phyloP scores from a whole-genome alignment of 2,797 vertebrate genomes.

The Acrocephalus scirpaceus region DNA sequence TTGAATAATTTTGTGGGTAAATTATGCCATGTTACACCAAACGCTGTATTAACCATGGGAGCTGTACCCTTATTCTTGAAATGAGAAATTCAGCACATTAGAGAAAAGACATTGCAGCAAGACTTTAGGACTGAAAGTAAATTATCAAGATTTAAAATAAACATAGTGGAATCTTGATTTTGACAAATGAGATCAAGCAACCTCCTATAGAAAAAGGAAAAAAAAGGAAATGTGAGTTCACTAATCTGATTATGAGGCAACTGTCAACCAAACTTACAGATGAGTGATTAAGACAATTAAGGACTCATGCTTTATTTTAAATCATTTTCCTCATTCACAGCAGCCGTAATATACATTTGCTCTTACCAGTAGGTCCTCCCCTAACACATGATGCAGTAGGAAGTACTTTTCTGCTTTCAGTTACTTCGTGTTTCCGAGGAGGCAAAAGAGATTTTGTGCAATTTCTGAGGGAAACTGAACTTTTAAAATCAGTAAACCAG shows the following conservation, averaged over 20 bases:
- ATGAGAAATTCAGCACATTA: neutral
- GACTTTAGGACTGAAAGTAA: neutral
- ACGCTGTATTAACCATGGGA: accelerated
- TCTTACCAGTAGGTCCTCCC: neutral
- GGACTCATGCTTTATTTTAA: neutral
- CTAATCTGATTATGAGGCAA: neutral
- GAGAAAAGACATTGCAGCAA: neutral
- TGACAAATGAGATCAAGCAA: neutral
- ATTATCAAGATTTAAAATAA: neutral
- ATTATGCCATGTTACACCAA: neutral
- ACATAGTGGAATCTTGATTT: neutral
- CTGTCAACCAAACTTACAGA: neutral
- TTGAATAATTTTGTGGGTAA: neutral
- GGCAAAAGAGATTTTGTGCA: neutral
- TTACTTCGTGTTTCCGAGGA: neutral
- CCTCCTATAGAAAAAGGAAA: neutral
- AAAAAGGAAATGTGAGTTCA: neutral
- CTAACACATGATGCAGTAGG: accelerated
- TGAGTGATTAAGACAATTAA: neutral
- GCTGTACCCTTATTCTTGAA: neutral
- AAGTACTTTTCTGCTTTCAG: neutral
- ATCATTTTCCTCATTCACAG: neutral
- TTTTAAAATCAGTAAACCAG: neutral
- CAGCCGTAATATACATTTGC: neutral
- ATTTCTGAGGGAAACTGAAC: neutral